These are phyloP conservation scores for Tinea pellionella DNA, from an alignment of 2,888 invertebrate species.

Conservation along the genomic window DNA sequence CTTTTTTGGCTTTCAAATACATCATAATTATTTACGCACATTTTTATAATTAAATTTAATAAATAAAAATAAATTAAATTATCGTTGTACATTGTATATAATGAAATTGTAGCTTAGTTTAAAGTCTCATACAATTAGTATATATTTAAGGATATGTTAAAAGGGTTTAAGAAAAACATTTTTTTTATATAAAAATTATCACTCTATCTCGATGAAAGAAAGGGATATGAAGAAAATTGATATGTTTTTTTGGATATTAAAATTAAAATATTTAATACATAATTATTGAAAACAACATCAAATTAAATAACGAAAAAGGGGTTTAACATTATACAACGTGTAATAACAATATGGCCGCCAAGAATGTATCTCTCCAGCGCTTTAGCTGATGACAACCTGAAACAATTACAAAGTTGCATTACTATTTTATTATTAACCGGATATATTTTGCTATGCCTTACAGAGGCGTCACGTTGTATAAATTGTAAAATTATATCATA, in stretches of 20 bases:
- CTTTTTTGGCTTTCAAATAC: no score
- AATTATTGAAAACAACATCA: no score
- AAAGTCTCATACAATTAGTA: background rate
- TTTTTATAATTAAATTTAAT: no score
- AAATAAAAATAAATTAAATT: no score
- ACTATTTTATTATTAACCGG: conserved; percentile 6
- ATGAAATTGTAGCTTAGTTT: background rate
- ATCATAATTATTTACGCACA: no score
- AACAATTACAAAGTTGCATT: conserved; percentile 32
- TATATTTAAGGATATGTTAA: background rate
- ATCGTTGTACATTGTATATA: background rate
- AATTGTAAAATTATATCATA: no score
- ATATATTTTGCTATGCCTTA: no score
- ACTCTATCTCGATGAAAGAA: background rate
- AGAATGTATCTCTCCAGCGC: conserved; percentile 48
- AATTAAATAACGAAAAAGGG: no score
- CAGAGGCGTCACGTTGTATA: no score
- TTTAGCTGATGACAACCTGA: conserved; percentile 42
- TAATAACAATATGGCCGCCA: conserved; percentile 44
- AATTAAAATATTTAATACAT: background rate
- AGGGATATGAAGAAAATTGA: conserved; percentile 5
- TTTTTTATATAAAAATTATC: background rate
- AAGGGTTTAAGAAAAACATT: background rate
- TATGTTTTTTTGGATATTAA: background rate
- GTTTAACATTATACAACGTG: conserved; percentile 36